Percentiles rank a stretch among this genome's conserved stretches.
Conservation (phyloP, 2,888 invertebrate genomes). For the Parochlus steinenii region DNA sequence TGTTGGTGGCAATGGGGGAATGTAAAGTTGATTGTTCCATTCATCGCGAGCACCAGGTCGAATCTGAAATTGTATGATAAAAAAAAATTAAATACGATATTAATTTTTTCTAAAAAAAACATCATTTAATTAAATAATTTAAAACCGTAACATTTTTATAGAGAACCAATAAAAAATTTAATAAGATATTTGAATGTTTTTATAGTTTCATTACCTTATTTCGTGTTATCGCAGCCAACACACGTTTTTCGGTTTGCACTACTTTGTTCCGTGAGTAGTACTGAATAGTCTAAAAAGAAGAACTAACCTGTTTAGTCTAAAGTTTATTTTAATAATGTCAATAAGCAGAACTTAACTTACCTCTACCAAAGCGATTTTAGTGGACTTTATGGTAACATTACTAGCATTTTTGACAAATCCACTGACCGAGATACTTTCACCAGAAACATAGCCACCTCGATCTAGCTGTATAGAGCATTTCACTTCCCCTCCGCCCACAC, state of each 20-base stretch:
- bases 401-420: slow-evolving; percentile 76
- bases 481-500: slow-evolving; percentile 76
- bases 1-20: slow-evolving; percentile 87
- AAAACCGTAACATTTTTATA: too few species aligned
- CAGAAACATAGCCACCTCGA: slow-evolving; percentile 88
- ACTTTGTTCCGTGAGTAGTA: slow-evolving; percentile 76
- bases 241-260: slow-evolving; percentile 72
- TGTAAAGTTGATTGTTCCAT: slow-evolving; percentile 72
- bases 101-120: too few species aligned
- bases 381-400: slow-evolving; percentile 67
- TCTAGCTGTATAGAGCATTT: slow-evolving; percentile 73
- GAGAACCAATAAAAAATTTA: too few species aligned
- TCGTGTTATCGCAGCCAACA: slow-evolving; percentile 58
- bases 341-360: too few species aligned
- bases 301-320: neutral
- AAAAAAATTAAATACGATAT: too few species aligned
- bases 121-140: too few species aligned
- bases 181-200: too few species aligned
- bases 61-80: too few species aligned
- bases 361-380: slow-evolving; percentile 71
- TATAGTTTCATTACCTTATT: too few species aligned
- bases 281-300: slow-evolving; percentile 64
- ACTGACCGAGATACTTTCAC: slow-evolving; percentile 75
- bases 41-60: slow-evolving; percentile 64
- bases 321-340: slow-evolving; percentile 1